phyloP scores from a whole-genome alignment of 2,797 vertebrate species.

The Amblyopsis hoosieri region DNA sequence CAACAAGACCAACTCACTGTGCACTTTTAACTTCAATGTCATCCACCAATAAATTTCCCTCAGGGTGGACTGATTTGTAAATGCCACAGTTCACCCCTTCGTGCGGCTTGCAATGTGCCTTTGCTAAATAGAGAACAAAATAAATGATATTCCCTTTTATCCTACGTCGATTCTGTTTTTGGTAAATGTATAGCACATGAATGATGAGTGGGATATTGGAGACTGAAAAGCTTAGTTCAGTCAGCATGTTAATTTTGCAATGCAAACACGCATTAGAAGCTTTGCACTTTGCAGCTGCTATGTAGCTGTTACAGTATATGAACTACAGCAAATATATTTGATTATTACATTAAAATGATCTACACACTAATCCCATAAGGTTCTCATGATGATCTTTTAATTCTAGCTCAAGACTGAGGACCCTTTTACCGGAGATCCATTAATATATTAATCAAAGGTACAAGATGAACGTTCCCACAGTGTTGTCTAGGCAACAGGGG shows the following conservation, averaged over 20 bases:
- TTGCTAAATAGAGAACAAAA: slow-evolving; percentile 65
- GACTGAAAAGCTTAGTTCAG: slow-evolving; percentile 54
- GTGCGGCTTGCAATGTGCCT: slow-evolving; percentile 71
- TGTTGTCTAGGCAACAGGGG: slow-evolving; percentile 24
- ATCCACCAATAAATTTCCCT: slow-evolving; percentile 70
- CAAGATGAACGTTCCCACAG: slow-evolving; percentile 17
- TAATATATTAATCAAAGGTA: slow-evolving; percentile 56
- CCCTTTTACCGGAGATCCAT: slow-evolving; percentile 13
- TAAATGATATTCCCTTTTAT: slow-evolving; percentile 73
- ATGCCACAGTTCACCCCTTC: slow-evolving; percentile 66
- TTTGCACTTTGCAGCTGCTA: slow-evolving; percentile 15
- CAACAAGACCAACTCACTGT: slow-evolving; percentile 41
- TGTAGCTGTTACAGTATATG: background rate
- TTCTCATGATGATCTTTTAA: slow-evolving; percentile 43
- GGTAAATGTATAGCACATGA: slow-evolving; percentile 65
- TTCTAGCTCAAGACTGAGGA: background rate
- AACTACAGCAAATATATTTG: slow-evolving; percentile 12
- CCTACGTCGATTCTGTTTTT: slow-evolving; percentile 51
- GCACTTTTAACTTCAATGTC: slow-evolving; percentile 77
- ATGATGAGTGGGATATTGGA: slow-evolving; percentile 67
- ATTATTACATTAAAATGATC: slow-evolving; percentile 10
- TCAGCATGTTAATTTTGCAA: slow-evolving; percentile 38
- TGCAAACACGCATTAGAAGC: slow-evolving; percentile 13
- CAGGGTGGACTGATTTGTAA: slow-evolving; percentile 70
- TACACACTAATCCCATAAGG: slow-evolving; percentile 25